phyloP scores from a whole-genome alignment of 2,113 vertebrate genomes.

The Cygnus atratus region DNA sequence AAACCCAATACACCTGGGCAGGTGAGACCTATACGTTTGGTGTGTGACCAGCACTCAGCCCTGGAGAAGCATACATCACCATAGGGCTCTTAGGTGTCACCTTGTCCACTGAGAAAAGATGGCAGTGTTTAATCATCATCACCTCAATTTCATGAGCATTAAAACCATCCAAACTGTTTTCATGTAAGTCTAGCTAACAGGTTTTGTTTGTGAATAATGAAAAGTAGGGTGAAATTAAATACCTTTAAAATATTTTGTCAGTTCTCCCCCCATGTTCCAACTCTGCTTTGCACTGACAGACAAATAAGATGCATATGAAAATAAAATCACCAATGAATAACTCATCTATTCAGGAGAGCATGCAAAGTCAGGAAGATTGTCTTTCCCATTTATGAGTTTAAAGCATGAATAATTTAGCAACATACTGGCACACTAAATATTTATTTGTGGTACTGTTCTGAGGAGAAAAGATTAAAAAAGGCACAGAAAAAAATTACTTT shows the following conservation, averaged over 20 bases:
- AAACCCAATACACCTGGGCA: background rate
- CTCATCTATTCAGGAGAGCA: constrained; percentile 23
- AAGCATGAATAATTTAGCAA: constrained; percentile 72
- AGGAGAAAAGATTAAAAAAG: constrained; percentile 40
- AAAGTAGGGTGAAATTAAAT: constrained; percentile 19
- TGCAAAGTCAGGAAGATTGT: constrained; percentile 60
- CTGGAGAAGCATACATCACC: background rate
- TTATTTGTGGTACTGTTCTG: constrained; percentile 63
- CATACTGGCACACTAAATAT: constrained; percentile 59
- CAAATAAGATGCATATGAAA: constrained; percentile 29
- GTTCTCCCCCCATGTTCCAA: background rate
- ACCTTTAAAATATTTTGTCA: constrained; percentile 33
- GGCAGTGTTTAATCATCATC: background rate
- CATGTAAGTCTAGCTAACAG: background rate
- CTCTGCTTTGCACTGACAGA: constrained; percentile 21
- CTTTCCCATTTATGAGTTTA: constrained; percentile 62
- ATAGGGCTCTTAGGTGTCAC: background rate
- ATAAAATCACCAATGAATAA: constrained; percentile 46
- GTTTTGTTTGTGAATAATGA: background rate
- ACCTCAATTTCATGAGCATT: background rate
- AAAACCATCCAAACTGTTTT: background rate
- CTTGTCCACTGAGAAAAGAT: background rate
- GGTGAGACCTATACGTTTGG: fast-evolving
- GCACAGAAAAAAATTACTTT: constrained; percentile 46
- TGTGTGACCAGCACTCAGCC: background rate